Conservation (phyloP, 2,888 invertebrate genomes). For the Drosophila colorata region DNA sequence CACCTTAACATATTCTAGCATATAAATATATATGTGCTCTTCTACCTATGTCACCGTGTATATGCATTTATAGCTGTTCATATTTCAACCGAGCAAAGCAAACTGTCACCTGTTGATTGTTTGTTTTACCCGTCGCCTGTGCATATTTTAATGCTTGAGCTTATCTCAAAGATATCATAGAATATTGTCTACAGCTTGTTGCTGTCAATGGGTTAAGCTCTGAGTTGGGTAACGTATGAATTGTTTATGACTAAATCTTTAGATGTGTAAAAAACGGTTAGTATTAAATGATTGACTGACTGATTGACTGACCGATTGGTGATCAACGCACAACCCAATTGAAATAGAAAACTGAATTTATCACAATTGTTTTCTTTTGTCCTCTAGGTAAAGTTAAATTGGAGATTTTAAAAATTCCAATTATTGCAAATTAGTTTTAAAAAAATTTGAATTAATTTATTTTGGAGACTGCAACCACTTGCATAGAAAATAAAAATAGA, state of each 20-base stretch:
- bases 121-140: constrained; percentile 45
- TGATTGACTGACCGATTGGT: too few relatives aligned
- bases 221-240: constrained; percentile 29
- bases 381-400: too few relatives aligned
- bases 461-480: too few relatives aligned
- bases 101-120: constrained; percentile 72
- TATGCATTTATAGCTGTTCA: constrained; percentile 8
- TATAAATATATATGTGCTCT: background rate
- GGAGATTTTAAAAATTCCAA: too few relatives aligned
- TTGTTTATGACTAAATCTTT: background rate
- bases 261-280: too few relatives aligned
- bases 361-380: too few relatives aligned
- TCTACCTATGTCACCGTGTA: background rate
- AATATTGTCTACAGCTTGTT: constrained; percentile 11
- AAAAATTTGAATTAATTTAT: too few relatives aligned
- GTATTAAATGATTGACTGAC: too few relatives aligned
- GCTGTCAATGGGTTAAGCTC: constrained; percentile 24
- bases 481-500: too few relatives aligned
- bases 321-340: too few relatives aligned
- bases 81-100: constrained; percentile 40
- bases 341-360: too few relatives aligned
- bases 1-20: constrained; percentile 24
- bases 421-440: too few relatives aligned
- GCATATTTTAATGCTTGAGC: constrained; percentile 59
- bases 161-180: constrained; percentile 36